A percentile compares a stretch with the other conserved stretches of the same genome.
Evolutionary conservation across 92 coral and sea anemone genomes (phyloP).

Genomic region (Palythoa grandiflora): DNA sequence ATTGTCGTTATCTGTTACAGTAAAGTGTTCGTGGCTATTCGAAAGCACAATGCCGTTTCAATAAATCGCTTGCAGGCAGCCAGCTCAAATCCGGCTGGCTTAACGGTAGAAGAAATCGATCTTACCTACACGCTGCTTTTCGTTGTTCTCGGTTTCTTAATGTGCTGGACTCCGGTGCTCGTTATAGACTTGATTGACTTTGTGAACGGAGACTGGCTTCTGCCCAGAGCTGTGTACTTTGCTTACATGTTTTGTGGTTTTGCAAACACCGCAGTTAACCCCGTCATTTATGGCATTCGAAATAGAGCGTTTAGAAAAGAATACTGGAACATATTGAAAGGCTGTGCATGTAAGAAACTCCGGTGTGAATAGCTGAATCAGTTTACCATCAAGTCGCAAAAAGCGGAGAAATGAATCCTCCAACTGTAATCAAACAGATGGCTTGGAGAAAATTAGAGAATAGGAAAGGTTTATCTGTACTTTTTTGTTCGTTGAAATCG

Average conservation of each 20-base stretch:
- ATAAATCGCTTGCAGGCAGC: no score
- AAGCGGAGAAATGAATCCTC: no score
- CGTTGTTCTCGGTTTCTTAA: background rate
- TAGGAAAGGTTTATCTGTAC: no score
- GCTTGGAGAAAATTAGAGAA: no score
- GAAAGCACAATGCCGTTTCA: constrained; percentile 48
- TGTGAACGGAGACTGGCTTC: constrained; percentile 7
- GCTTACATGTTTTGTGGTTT: background rate
- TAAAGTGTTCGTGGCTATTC: constrained; percentile 69
- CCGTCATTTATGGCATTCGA: background rate
- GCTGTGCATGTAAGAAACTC: no score
- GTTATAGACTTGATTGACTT: background rate
- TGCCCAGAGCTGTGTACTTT: background rate
- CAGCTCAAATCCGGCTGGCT: background rate
- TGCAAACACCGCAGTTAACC: background rate
- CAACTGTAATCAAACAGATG: no score
- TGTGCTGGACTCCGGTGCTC: background rate
- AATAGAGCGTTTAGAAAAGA: background rate
- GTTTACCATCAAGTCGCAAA: no score
- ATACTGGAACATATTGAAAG: background rate
- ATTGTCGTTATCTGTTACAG: constrained; percentile 62
- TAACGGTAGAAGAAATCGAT: background rate
- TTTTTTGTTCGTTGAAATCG: no score
- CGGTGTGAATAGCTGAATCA: no score
- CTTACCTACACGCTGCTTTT: background rate